Conservation (phyloP, 92 coral and sea anemone species). For the Paramuricea clavata region DNA sequence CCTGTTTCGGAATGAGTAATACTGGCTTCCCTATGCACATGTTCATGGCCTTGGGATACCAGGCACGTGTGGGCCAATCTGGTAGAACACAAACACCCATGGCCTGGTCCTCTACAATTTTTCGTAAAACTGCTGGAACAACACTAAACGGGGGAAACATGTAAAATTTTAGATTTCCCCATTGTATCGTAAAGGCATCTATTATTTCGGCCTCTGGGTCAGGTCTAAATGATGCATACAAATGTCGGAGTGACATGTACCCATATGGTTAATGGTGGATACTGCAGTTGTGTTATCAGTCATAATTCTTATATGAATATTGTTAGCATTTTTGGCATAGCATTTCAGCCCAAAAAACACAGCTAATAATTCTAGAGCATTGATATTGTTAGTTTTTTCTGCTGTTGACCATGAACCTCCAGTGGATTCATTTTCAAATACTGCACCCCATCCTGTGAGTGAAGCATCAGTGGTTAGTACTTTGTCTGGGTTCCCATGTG, state of each 20-base stretch:
- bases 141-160: slow-evolving; percentile 53
- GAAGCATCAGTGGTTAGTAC: slow-evolving; percentile 19
- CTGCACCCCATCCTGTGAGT: slow-evolving; percentile 19
- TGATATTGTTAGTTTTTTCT: slow-evolving; percentile 12
- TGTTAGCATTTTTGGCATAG: slow-evolving; percentile 10
- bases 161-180: slow-evolving; percentile 37
- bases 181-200: slow-evolving; percentile 33
- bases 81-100: slow-evolving; percentile 15
- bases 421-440: slow-evolving; percentile 12
- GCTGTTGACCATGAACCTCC: slow-evolving; percentile 6
- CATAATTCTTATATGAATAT: slow-evolving; percentile 46
- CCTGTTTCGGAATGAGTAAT: background rate
- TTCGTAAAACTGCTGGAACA: slow-evolving; percentile 15
- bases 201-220: slow-evolving; percentile 52
- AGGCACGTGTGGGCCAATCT: slow-evolving; percentile 31
- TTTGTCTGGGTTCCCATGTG: background rate
- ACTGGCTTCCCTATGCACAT: slow-evolving; percentile 24
- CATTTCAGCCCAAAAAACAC: slow-evolving; percentile 13
- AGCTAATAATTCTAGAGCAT: slow-evolving; percentile 15
- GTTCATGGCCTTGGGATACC: slow-evolving; percentile 27
- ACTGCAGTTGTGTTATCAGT: slow-evolving; percentile 62
- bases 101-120: slow-evolving; percentile 7
- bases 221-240: slow-evolving; percentile 44
- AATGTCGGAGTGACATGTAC: slow-evolving; percentile 34
- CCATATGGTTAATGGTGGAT: slow-evolving; percentile 20